These are phyloP conservation scores for Ornithoptera priamus DNA, from an alignment of 2,888 invertebrate species.

Conservation along the genomic window DNA sequence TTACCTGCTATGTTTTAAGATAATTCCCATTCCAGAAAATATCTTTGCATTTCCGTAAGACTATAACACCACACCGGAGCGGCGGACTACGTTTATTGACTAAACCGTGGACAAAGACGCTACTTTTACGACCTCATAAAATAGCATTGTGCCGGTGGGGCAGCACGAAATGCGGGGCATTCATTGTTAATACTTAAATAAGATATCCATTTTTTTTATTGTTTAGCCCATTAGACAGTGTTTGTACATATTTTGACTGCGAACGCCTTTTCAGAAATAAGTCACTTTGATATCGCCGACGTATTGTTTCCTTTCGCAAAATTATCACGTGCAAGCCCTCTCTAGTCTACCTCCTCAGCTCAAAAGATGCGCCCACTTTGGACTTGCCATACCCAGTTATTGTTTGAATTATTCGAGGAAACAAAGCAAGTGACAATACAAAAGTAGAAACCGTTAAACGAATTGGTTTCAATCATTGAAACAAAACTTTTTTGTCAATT, in stretches of 20 bases:
- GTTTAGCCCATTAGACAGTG: constrained; percentile 67
- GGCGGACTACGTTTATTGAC: constrained; percentile 61
- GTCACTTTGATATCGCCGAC: constrained; percentile 61
- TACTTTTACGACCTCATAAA: constrained; percentile 70
- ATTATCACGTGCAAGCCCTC: constrained; percentile 58
- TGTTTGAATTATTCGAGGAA: constrained; percentile 21
- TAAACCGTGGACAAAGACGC: constrained; percentile 67
- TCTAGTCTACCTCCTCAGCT: constrained; percentile 30
- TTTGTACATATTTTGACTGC: constrained; percentile 78
- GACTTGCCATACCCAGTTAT: constrained; percentile 26
- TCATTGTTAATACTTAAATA: constrained; percentile 75
- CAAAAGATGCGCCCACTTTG: constrained; percentile 19
- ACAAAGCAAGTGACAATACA: constrained; percentile 32
- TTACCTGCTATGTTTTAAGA: constrained; percentile 21
- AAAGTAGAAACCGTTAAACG: constrained; percentile 33
- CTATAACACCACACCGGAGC: constrained; percentile 35
- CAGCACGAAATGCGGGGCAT: constrained; percentile 64
- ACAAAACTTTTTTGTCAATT: neutral
- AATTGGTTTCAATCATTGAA: constrained; percentile 26
- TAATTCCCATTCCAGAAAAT: constrained; percentile 32
- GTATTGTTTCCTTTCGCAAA: constrained; percentile 55
- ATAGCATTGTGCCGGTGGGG: constrained; percentile 63
- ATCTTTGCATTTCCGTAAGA: constrained; percentile 40
- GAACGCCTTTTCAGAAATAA: constrained; percentile 50
- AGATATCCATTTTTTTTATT: constrained; percentile 75